Conservation (phyloP, 2,888 invertebrate species). For the Xestia c-nigrum region DNA sequence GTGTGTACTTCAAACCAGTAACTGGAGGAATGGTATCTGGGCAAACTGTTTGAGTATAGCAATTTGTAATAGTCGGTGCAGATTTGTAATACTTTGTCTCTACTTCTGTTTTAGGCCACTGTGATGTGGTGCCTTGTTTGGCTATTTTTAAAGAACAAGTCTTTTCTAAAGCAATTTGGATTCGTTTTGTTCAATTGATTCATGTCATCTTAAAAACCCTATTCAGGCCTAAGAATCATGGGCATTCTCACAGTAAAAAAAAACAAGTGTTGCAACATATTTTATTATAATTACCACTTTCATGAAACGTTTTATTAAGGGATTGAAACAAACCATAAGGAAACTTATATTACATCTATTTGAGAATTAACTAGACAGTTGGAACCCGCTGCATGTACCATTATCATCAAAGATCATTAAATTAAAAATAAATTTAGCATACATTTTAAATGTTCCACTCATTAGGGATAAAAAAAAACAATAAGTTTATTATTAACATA, state of each 20-base stretch:
- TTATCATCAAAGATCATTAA: conserved; percentile 54
- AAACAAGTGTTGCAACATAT: conserved; percentile 80
- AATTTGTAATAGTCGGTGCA: no score
- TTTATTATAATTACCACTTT: conserved; percentile 85
- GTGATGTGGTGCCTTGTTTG: no score
- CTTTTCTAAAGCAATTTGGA: no score
- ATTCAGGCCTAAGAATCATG: background rate
- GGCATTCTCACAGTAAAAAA: conserved; percentile 34
- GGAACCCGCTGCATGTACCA: conserved; percentile 66
- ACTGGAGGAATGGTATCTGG: no score
- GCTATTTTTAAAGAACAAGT: no score
- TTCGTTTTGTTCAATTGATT: no score
- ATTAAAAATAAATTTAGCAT: conserved; percentile 61
- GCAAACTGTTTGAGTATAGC: no score
- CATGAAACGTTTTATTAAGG: conserved; percentile 78
- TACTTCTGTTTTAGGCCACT: no score
- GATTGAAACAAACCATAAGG: conserved; percentile 80
- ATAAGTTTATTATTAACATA: conserved; percentile 63
- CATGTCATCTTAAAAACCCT: no score
- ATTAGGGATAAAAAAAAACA: conserved; percentile 52
- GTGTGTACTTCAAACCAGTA: no score
- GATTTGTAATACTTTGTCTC: no score
- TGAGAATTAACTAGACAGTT: conserved; percentile 74
- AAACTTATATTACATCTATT: conserved; percentile 74
- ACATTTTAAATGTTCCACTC: conserved; percentile 58